Base-by-base conservation (phyloP, 2,797 vertebrate genomes). In the Oreochromis mossambicus region DNA sequence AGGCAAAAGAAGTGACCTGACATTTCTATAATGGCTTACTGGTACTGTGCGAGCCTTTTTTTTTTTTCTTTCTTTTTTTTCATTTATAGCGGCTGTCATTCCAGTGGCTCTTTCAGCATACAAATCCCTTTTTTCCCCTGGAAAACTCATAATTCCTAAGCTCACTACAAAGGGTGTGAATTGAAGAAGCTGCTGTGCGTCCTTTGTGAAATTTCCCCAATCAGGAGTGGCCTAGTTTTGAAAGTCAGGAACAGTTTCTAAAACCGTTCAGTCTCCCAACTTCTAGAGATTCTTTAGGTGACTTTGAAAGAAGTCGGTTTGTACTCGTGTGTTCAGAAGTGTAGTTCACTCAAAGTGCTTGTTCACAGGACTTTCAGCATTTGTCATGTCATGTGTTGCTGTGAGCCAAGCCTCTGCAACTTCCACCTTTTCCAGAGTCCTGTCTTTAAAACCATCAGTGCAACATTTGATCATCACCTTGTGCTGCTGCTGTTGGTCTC, bases 101-200 rank as follows among this genome's bases (percentile, higher is more conserved):
- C 66, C 3, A 54, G 70, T 91, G 81, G 89, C 88, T 92, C 85
- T 76, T 87, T 92, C 88, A 83, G 90, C 92, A 88, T 91, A 91
- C 93, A 95, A 95, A 93, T 96, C 94, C 91, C 94, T 88, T 92
- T 92, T 93, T 95, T 95, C 89, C 86, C 83, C 88, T 52, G 41
- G 91, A 95, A 95, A 95, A 93, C 92, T 95, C 93, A 95, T 95
- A 93, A 96, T 95, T 96, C 90, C 94, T 95, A 95, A 96, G 94
- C 95, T 94, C 93, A 94, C 95, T 95, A 95, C 88, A 85, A 89
- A 88, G 92, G 88, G 83, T 91, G 91, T 90, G 92, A 95, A 95
- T 94, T 91, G 92, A 94, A 93, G 91, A 88, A 91, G 86, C 92
- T 83, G 87, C 32, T 32, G 15, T 52, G 41, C 70, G 84, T 93